Base-by-base conservation (phyloP, 1,140 invertebrate species). In the Cataglyphis hispanica region DNA sequence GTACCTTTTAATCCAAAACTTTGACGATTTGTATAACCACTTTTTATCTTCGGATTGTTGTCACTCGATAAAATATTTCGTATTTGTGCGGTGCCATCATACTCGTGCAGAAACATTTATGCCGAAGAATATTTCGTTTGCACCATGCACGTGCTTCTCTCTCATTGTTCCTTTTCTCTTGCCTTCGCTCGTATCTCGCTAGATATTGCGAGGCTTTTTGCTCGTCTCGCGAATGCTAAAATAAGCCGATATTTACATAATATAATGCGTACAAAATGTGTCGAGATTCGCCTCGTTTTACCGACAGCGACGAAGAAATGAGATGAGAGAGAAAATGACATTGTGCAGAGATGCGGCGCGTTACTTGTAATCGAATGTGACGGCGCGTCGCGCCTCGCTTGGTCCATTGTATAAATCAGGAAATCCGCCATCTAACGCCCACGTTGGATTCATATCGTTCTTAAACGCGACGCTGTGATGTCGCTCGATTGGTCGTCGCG, bases 231-330 rank as follows among this genome's bases (percentile, higher is more conserved):
- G 75, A 46, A 53, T 78, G 78, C 80, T 67, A 75, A 90, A 90
- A 87, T 89, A 90, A 76, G 46, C 43, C 50, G 85, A 70, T 85
- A 89, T 89, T 90, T 90, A 81, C 87, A 90, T 90, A 90, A 89
- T 87, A 81, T 64, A 89, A 89, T 86, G 70, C 84, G 86, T 43
- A 31, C 61, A 27, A 64, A 43, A 72, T 34, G 69, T 46, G 58
- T 16, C 16, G 61, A 77, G 78, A 86, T 81, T 70, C 50, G 37
- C 75, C n/a, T 69, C 22, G 53, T 37, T 72, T 53, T 25, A 31
- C n/a, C 53, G 13, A 46, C 60, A 27, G 61, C 40, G 31, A 8
- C 11, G n/a, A 22, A 56, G 37, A 80, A 72, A 80, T 11, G 3
- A 64, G 2, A 27, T 53, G 50, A 22, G n/a, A 8, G 34, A 25